Evolutionary conservation across 37 sponge, comb jelly and placozoan species (phyloP).

Genomic region (Eunapius fragilis): DNA sequence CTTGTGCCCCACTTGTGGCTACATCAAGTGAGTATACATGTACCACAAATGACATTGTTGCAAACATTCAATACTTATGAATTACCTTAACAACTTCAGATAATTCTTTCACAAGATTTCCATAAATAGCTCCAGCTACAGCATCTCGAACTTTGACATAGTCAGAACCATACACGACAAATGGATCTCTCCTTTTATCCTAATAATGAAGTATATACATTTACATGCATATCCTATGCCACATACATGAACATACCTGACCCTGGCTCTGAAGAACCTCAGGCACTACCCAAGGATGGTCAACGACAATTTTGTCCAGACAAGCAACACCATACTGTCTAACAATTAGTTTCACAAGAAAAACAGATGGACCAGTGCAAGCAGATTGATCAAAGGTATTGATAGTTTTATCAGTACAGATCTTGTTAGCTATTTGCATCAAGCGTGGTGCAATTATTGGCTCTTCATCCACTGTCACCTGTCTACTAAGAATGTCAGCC

Average conservation of each 20-base stretch:
- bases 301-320: conserved; percentile 10
- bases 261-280: conserved; percentile 8
- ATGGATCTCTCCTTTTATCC: conserved; percentile 49
- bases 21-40: too few relatives aligned
- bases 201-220: neutral
- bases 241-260: neutral
- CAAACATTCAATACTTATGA: neutral
- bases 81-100: conserved; percentile 29
- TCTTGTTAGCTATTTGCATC: neutral
- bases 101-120: conserved; percentile 13
- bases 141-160: conserved; percentile 30
- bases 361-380: conserved; percentile 30
- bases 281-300: conserved; percentile 45
- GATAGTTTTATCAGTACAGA: conserved; percentile 10
- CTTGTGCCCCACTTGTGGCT: neutral
- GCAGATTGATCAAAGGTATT: conserved; percentile 9
- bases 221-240: neutral
- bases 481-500: conserved; percentile 31
- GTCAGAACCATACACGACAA: conserved; percentile 46
- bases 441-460: neutral
- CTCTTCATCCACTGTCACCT: conserved; percentile 6
- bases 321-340: conserved; percentile 52
- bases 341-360: conserved; percentile 58
- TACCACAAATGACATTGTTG: neutral
- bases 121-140: conserved; percentile 31